phyloP scores from a whole-genome alignment of 2,888 invertebrate species.

The Perizoma flavofasciatum region DNA sequence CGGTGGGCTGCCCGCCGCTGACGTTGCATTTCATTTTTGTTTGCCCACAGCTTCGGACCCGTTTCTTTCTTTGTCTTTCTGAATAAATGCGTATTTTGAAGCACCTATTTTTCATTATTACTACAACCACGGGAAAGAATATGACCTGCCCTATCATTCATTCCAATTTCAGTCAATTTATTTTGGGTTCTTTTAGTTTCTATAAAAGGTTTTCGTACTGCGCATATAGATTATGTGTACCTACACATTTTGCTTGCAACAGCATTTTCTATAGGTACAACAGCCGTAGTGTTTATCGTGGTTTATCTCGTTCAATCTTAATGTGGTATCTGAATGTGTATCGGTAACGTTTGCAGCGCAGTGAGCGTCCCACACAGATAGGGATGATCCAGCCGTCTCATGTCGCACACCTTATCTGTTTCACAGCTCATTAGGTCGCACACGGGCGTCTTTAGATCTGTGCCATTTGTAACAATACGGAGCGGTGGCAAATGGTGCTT shows the following conservation, averaged over 20 bases:
- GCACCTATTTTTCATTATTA: slow-evolving; percentile 68
- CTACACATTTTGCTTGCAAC: slow-evolving; percentile 20
- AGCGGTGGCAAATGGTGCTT: slow-evolving; percentile 75
- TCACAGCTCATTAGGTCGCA: slow-evolving; percentile 83
- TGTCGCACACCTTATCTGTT: slow-evolving; percentile 82
- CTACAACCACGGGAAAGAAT: slow-evolving; percentile 55
- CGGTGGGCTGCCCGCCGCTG: slow-evolving; percentile 62
- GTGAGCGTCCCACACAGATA: slow-evolving; percentile 69
- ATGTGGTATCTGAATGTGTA: slow-evolving; percentile 49
- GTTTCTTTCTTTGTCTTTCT: slow-evolving; percentile 71
- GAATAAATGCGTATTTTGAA: slow-evolving; percentile 72
- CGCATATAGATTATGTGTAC: slow-evolving; percentile 43
- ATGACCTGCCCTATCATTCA: slow-evolving; percentile 48
- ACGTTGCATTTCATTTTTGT: slow-evolving; percentile 78
- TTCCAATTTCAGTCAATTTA: slow-evolving; percentile 41
- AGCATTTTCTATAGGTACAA: slow-evolving; percentile 16
- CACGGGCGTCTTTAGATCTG: slow-evolving; percentile 71
- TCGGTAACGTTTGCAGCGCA: slow-evolving; percentile 55
- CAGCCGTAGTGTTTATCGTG: slow-evolving; percentile 19
- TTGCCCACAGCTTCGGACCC: slow-evolving; percentile 64
- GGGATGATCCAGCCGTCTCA: slow-evolving; percentile 71
- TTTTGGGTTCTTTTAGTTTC: slow-evolving; percentile 36
- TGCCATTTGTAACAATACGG: slow-evolving; percentile 80
- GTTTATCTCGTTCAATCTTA: slow-evolving; percentile 47
- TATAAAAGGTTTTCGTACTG: slow-evolving; percentile 34